Conservation (phyloP, 2,797 vertebrate species). For the Myotis planiceps region DNA sequence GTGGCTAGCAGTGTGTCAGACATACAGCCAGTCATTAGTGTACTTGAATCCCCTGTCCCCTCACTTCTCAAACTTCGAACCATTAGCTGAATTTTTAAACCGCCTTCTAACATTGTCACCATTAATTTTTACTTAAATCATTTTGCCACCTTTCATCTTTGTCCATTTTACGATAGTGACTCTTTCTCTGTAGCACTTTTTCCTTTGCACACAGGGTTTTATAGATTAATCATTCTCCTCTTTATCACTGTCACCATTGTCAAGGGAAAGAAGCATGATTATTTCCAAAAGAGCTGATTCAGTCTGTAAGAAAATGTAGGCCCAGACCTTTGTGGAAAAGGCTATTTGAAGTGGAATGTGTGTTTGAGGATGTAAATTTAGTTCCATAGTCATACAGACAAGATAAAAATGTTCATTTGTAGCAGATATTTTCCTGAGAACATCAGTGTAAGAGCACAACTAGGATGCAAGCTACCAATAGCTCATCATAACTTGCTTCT, state of each 20-base stretch:
- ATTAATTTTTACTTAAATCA: slow-evolving; percentile 49
- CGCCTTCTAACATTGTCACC: neutral
- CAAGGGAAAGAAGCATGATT: neutral
- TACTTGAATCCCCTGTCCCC: neutral
- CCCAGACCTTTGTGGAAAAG: neutral
- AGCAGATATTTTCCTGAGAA: neutral
- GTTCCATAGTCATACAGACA: neutral
- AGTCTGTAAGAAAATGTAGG: slow-evolving; percentile 6
- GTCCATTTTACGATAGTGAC: slow-evolving; percentile 21
- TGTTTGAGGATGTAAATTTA: neutral
- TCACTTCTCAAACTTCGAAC: neutral
- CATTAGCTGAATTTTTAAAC: slow-evolving; percentile 25
- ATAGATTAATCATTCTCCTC: neutral
- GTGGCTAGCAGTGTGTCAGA: neutral
- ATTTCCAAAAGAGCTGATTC: neutral
- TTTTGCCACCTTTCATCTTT: neutral
- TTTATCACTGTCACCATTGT: neutral
- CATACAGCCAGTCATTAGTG: neutral
- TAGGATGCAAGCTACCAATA: neutral
- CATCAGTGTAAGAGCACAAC: neutral
- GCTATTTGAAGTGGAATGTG: neutral
- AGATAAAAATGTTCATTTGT: neutral
- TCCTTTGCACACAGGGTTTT: neutral
- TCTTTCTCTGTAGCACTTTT: neutral
- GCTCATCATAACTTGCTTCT: neutral